These are phyloP conservation scores for Mythimna vitellina DNA, from an alignment of 2,888 invertebrate species.

Conservation along the genomic window DNA sequence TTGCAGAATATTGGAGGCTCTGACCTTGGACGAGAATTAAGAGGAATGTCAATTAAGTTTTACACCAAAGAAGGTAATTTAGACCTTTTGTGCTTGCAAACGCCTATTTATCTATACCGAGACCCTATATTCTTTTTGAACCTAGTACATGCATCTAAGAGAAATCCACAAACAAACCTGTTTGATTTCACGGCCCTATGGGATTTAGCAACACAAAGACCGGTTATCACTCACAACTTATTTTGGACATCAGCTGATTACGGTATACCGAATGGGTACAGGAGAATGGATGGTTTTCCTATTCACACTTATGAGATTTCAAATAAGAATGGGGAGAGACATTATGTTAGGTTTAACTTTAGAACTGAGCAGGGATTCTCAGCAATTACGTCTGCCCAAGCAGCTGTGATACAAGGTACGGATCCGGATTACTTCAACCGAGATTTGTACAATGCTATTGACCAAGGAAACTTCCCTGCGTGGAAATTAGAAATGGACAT, in stretches of 20 bases:
- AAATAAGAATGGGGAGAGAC: constrained; percentile 92
- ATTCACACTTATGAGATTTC: constrained; percentile 97
- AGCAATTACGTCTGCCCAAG: constrained; percentile 92
- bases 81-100: constrained; percentile 82
- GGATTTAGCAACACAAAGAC: constrained; percentile 87
- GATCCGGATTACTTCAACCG: constrained; percentile 96
- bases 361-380: constrained; percentile 96
- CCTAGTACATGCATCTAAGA: constrained; percentile 85
- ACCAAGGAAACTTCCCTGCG: constrained; percentile 89
- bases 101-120: constrained; percentile 89
- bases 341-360: constrained; percentile 96
- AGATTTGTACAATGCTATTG: constrained; percentile 91
- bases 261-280: constrained; percentile 96
- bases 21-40: constrained; percentile 77
- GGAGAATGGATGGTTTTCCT: constrained; percentile 97
- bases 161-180: constrained; percentile 89
- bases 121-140: constrained; percentile 89
- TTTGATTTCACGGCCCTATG: constrained; percentile 79
- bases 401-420: constrained; percentile 90
- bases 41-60: constrained; percentile 84
- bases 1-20: constrained; percentile 91
- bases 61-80: constrained; percentile 75
- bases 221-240: constrained; percentile 93
- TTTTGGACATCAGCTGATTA: constrained; percentile 95
- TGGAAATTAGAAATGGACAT: constrained; percentile 86